Conservation (phyloP, 2,797 vertebrate species). For the Chelon auratus region DNA sequence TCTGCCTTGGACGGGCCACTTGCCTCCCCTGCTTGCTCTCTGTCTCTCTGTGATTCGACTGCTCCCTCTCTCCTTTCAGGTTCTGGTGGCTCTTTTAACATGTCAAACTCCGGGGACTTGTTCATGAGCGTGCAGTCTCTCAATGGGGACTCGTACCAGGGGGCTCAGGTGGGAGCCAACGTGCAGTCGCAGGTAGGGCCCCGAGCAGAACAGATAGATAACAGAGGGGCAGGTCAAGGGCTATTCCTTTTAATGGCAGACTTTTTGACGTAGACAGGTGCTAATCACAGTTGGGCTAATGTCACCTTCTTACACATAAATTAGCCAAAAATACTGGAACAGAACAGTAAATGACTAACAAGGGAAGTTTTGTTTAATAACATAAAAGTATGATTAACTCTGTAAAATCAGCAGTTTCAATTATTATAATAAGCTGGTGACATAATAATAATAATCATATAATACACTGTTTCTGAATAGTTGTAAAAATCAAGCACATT, state of each 20-base stretch:
- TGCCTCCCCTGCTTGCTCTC: conserved; percentile 81
- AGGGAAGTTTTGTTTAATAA: no score
- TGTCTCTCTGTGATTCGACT: conserved; percentile 82
- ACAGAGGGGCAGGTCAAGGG: conserved; percentile 6
- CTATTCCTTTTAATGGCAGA: conserved; percentile 2
- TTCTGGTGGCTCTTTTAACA: conserved; percentile 99
- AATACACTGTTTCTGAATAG: no score
- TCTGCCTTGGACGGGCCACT: conserved; percentile 27
- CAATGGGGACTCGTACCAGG: conserved; percentile 99
- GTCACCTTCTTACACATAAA: no score
- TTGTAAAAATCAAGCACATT: neutral
- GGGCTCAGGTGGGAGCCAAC: conserved; percentile 99
- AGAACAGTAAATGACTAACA: no score
- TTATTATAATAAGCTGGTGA: neutral
- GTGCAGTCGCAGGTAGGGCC: conserved; percentile 97
- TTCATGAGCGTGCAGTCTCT: conserved; percentile 99
- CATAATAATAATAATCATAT: neutral
- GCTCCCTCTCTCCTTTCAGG: conserved; percentile 96
- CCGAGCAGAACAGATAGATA: conserved; percentile 32
- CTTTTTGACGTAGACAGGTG: conserved; percentile 10
- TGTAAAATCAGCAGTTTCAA: neutral
- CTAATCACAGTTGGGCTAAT: neutral
- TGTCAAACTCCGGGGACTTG: conserved; percentile 99
- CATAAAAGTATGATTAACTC: neutral
- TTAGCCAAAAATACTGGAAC: no score